Base-by-base conservation (phyloP, 2,797 vertebrate genomes). In the Euphonia xanthogaster region DNA sequence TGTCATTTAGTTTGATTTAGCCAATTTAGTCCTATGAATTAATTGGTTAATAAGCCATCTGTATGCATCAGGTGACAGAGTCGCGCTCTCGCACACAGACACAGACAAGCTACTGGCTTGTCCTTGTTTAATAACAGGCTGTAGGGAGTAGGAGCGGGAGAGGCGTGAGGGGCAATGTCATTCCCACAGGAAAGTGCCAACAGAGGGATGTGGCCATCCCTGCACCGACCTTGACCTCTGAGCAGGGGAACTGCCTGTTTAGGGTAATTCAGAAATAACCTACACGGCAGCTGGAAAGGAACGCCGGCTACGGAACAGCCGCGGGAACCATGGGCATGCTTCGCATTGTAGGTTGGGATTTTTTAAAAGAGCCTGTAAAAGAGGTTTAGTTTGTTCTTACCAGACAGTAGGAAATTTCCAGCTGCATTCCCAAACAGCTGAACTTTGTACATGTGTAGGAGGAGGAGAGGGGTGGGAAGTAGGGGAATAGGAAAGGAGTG, bases 11-110 rank as follows among this genome's bases (percentile, higher is more conserved):
- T 95, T 97, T 98, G 96, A 98, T 97, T 97, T 97, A 97, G 91
- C 88, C 80, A 97, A 97, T 97, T 97, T 97, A 98, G 91, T 76
- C 86, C 96, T 96, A 96, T 96, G 95, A 97, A 94, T 97, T 97
- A 97, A 97, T 97, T 97, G 96, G 95, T 97, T 98, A 98, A 97
- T 97, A 97, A 97, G 96, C 95, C 97, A 98, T 97, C 94, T 98
- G 94, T 96, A 96, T 97, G 96, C 87, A 94, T 97, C 96, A 96
- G 91, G 95, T 97, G 91, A 97, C 93, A 96, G 82, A 88, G 81
- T 92, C 40, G n/a, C 14, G 48, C 68, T 93, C 95, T 93, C 55
- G n/a, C 94, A 79, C 94, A 95, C 76, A 95, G 95, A 65, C 77
- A 92, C 79, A 92, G 93, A 91, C 88, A 93, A 96, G 96, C 96